phyloP scores from a whole-genome alignment of 2,888 invertebrate species.

The Apomyelois bistriatella region DNA sequence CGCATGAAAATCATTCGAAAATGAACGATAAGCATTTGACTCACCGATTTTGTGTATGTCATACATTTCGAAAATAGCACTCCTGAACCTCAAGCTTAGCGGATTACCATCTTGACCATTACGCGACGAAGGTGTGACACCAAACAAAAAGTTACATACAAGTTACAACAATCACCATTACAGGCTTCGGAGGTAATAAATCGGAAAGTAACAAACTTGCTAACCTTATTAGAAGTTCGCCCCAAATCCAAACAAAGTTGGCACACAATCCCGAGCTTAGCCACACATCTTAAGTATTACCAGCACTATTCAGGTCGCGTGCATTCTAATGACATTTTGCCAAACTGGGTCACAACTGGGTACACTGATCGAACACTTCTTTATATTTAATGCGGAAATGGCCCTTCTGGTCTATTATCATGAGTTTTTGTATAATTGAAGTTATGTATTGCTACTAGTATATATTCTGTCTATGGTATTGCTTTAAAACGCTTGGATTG shows the following conservation, averaged over 20 bases:
- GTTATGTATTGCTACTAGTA: too few species aligned
- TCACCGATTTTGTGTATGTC: too few species aligned
- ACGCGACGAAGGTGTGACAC: too few species aligned
- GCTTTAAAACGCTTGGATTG: too few species aligned
- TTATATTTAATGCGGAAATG: constrained; percentile 10
- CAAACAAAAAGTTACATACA: too few species aligned
- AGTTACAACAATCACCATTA: too few species aligned
- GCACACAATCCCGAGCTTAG: background rate
- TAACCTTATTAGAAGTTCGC: background rate
- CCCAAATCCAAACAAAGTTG: background rate
- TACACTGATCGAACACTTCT: constrained; percentile 6
- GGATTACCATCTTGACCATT: too few species aligned
- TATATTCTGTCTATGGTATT: too few species aligned
- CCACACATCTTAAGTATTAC: constrained; percentile 1
- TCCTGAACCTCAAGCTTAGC: too few species aligned
- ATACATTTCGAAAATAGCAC: too few species aligned
- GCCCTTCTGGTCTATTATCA: background rate
- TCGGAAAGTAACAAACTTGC: background rate
- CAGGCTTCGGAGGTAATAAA: background rate
- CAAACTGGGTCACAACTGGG: constrained; percentile 3
- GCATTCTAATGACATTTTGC: constrained; percentile 34
- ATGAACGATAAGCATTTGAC: too few species aligned
- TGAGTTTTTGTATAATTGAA: background rate
- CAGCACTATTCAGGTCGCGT: constrained; percentile 22
- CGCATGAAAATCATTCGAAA: too few species aligned